Conservation (phyloP, 2,888 invertebrate species). For the Dastarcus helophoroides region DNA sequence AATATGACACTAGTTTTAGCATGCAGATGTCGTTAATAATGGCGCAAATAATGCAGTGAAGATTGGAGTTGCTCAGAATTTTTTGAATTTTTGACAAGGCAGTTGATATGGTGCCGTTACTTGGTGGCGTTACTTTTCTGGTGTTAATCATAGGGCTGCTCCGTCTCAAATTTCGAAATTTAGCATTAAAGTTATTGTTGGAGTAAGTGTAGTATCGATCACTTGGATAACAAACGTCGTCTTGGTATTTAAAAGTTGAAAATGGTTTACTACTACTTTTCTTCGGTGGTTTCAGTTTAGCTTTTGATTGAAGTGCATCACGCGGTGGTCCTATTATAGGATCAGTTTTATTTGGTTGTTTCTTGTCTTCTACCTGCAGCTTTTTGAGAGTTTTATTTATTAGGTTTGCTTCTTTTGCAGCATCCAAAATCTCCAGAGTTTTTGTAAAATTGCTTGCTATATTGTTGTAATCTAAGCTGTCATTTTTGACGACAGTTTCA, state of each 20-base stretch:
- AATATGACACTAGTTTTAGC: constrained; percentile 19
- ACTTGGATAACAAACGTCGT: constrained; percentile 7
- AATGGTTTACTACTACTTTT: constrained; percentile 1
- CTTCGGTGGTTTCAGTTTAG: no score
- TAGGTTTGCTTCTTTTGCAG: constrained; percentile 5
- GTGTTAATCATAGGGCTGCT: no score
- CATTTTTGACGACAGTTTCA: constrained; percentile 7
- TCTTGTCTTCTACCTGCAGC: no score
- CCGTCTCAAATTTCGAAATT: no score
- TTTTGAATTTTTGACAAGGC: constrained; percentile 10
- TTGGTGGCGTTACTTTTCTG: no score
- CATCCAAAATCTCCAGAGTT: constrained; percentile 8
- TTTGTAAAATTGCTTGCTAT: constrained; percentile 6
- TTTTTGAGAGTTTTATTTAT: no score
- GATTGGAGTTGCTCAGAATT: constrained; percentile 15
- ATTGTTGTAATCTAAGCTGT: constrained; percentile 6
- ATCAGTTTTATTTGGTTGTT: no score
- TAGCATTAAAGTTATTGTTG: no score
- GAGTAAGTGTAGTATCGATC: no score
- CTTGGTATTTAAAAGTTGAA: background rate
- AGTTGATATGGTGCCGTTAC: no score
- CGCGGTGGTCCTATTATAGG: no score
- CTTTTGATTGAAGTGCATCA: no score
- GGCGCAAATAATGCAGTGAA: constrained; percentile 20
- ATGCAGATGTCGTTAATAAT: constrained; percentile 22